phyloP scores from a whole-genome alignment of 2,113 vertebrate genomes.

The Pelvicachromis taeniatus region DNA sequence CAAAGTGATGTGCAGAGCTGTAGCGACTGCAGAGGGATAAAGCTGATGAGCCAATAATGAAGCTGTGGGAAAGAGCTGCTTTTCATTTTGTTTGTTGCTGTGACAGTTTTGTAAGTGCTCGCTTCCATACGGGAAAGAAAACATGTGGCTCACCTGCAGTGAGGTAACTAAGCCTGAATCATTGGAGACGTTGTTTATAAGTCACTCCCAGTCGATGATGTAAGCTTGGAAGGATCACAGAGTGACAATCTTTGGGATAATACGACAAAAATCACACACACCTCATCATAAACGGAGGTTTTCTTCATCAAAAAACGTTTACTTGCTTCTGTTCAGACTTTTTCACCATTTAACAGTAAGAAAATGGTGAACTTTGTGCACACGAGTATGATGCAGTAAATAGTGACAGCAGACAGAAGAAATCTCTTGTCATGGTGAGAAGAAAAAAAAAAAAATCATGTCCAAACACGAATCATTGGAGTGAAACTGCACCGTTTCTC shows the following conservation, averaged over 20 bases:
- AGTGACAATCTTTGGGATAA: fast-evolving
- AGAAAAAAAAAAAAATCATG: not conserved
- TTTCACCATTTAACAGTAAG: not conserved
- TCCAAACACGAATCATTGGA: fast-evolving
- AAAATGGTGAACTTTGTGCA: not conserved
- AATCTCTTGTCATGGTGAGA: not conserved
- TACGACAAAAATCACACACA: not conserved
- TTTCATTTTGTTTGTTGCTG: fast-evolving
- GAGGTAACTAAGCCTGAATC: not conserved
- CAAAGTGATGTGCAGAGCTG: not conserved
- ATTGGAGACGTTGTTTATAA: not conserved
- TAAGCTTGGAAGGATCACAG: not conserved
- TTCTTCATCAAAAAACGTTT: not conserved
- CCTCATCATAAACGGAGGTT: not conserved
- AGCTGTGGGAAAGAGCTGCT: not conserved
- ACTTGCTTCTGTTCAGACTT: not conserved
- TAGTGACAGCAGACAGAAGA: fast-evolving
- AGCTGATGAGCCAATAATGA: not conserved
- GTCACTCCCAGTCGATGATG: not conserved
- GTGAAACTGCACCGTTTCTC: fast-evolving
- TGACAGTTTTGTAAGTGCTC: not conserved
- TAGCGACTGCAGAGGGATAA: not conserved
- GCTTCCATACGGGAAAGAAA: fast-evolving
- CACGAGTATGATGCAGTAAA: not conserved
- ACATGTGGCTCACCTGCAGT: not conserved